These are phyloP conservation scores for Allygus modestus DNA, from an alignment of 2,888 invertebrate genomes.

Conservation along the genomic window DNA sequence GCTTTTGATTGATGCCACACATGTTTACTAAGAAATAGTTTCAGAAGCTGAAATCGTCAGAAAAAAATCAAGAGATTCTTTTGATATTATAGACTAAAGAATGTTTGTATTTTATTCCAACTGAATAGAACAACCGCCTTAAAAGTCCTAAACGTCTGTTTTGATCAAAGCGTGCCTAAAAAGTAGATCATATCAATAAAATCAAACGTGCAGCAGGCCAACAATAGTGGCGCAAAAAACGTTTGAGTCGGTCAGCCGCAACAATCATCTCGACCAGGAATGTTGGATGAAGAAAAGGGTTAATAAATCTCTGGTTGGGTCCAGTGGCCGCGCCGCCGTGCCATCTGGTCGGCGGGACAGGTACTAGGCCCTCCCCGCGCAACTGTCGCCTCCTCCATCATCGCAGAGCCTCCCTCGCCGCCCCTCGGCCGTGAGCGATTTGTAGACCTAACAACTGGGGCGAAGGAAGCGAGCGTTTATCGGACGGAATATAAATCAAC, in stretches of 20 bases:
- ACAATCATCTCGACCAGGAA: constrained; percentile 15
- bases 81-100: too few relatives aligned
- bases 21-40: too few relatives aligned
- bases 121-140: too few relatives aligned
- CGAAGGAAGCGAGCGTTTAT: not conserved
- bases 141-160: not conserved
- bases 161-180: constrained; percentile 6
- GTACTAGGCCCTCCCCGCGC: constrained; percentile 15
- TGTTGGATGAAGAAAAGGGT: constrained; percentile 44
- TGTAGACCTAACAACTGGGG: constrained; percentile 7
- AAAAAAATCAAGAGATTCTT: too few relatives aligned
- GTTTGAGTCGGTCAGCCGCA: constrained; percentile 7
- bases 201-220: not conserved
- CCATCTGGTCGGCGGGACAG: constrained; percentile 28
- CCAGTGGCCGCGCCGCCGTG: not conserved
- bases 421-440: not conserved
- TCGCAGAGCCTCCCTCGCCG: not conserved
- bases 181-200: constrained; percentile 35
- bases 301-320: constrained; percentile 43
- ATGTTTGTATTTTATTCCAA: too few relatives aligned
- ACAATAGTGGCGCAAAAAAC: constrained; percentile 32
- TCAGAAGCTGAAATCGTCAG: too few relatives aligned
- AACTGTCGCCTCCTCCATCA: constrained; percentile 36
- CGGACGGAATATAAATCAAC: not conserved
- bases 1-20: too few relatives aligned